phyloP scores from a whole-genome alignment of 2,797 vertebrate species.

The Rhynchonycteris naso region DNA sequence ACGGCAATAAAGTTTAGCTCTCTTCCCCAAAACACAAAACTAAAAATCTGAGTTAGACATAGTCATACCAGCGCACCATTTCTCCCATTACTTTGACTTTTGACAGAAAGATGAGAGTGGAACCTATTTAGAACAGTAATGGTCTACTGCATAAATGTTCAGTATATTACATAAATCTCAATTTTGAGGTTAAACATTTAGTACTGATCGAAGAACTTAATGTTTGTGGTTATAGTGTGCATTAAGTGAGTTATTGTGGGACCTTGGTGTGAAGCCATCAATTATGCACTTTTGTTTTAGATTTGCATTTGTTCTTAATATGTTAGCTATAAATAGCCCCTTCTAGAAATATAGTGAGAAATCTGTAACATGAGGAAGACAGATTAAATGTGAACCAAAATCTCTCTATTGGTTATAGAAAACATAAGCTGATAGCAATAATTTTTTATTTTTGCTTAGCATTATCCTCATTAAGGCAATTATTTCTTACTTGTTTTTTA shows the following conservation, averaged over 20 bases:
- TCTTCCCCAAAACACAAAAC: not conserved
- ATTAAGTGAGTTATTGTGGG: not conserved
- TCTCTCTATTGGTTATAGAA: not conserved
- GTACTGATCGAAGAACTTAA: not conserved
- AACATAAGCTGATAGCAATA: not conserved
- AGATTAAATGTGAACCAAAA: not conserved
- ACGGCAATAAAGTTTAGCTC: not conserved
- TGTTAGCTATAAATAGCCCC: not conserved
- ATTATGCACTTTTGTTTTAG: not conserved
- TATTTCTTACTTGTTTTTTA: not conserved
- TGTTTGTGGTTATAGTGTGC: not conserved
- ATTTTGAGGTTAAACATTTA: not conserved
- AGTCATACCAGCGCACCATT: not conserved
- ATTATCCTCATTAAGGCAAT: not conserved
- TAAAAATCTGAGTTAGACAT: not conserved
- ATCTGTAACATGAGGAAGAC: not conserved
- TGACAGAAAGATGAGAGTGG: not conserved
- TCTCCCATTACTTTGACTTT: not conserved
- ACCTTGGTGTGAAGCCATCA: not conserved
- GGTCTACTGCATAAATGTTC: not conserved
- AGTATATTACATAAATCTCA: not conserved
- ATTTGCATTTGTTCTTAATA: constrained; percentile 5
- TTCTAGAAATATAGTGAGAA: not conserved
- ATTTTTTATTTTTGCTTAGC: not conserved
- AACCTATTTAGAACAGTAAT: not conserved